These are phyloP conservation scores for Pseudomyrmex concolor DNA, from an alignment of 1,140 invertebrate genomes.

Conservation along the genomic window DNA sequence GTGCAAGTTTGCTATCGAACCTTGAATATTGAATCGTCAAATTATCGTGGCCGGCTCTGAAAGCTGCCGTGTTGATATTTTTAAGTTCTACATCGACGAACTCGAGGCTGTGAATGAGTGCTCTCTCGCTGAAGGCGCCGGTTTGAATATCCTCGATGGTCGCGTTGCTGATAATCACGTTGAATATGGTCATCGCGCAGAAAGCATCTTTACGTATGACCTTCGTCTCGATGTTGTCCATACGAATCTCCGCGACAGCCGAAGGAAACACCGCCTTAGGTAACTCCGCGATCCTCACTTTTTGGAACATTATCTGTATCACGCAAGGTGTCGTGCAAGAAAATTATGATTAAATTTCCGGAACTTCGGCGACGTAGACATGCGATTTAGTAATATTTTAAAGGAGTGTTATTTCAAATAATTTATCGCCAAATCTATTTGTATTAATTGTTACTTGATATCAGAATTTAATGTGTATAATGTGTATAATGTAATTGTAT, in stretches of 20 bases:
- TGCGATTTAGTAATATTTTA: slow-evolving; percentile 7
- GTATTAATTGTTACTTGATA: slow-evolving; percentile 30
- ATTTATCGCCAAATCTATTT: slow-evolving; percentile 28
- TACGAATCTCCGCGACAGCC: slow-evolving; percentile 86
- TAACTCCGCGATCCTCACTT: slow-evolving; percentile 86
- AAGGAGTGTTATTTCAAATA: not conserved
- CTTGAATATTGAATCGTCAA: slow-evolving; percentile 88
- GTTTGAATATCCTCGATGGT: slow-evolving; percentile 86
- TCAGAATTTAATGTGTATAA: slow-evolving; percentile 18
- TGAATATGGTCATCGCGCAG: slow-evolving; percentile 87
- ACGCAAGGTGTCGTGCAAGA: slow-evolving; percentile 3
- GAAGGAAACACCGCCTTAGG: slow-evolving; percentile 88
- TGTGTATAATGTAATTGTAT: slow-evolving; percentile 22
- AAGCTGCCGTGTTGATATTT: slow-evolving; percentile 86
- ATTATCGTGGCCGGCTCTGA: slow-evolving; percentile 88
- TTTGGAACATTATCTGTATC: slow-evolving; percentile 88
- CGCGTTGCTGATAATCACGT: slow-evolving; percentile 87
- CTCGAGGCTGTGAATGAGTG: slow-evolving; percentile 87
- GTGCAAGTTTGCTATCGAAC: slow-evolving; percentile 78
- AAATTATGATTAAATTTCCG: slow-evolving; percentile 24
- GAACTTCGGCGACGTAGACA: slow-evolving; percentile 83
- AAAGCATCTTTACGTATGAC: slow-evolving; percentile 88
- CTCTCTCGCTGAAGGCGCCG: slow-evolving; percentile 88
- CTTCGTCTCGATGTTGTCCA: slow-evolving; percentile 86
- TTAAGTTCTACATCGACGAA: slow-evolving; percentile 87